phyloP scores from a whole-genome alignment of 1,140 invertebrate species.

The Vanessa tameamea region DNA sequence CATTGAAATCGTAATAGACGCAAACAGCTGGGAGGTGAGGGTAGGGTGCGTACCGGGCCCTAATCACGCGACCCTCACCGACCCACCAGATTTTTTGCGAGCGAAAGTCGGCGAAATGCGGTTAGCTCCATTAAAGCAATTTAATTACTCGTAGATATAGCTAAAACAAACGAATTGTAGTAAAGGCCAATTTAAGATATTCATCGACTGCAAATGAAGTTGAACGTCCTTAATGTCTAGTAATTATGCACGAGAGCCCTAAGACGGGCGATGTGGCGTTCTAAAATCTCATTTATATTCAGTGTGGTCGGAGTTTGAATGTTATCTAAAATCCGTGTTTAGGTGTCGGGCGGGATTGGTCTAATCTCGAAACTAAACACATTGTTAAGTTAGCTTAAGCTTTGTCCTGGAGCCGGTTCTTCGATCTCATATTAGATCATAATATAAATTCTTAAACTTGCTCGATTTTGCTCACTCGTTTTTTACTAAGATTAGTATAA shows the following conservation, averaged over 20 bases:
- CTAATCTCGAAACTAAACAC: conserved; percentile 79
- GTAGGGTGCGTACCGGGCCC: conserved; percentile 63
- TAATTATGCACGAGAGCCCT: conserved; percentile 72
- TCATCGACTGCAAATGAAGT: conserved; percentile 38
- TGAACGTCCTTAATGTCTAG: conserved; percentile 53
- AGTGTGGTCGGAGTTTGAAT: conserved; percentile 77
- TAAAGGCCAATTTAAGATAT: conserved; percentile 36
- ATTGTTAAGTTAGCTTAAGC: conserved; percentile 70
- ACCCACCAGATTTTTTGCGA: conserved; percentile 26
- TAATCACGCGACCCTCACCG: conserved; percentile 53
- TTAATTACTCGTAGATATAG: conserved; percentile 2
- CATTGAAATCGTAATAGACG: conserved; percentile 81
- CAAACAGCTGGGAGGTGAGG: conserved; percentile 77
- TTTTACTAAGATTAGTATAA: conserved; percentile 25
- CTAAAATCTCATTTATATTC: conserved; percentile 80
- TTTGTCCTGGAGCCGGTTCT: conserved; percentile 59
- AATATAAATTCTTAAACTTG: conserved; percentile 49
- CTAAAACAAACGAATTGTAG: conserved; percentile 4
- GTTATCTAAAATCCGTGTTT: conserved; percentile 80
- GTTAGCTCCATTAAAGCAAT: neutral
- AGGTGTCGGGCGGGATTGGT: conserved; percentile 77
- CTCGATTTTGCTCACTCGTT: conserved; percentile 12
- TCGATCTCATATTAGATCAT: conserved; percentile 44
- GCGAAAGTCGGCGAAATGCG: conserved; percentile 9
- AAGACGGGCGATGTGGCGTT: conserved; percentile 61